Conservation (phyloP, 2,797 vertebrate genomes). For the Melanotaenia boesemani region DNA sequence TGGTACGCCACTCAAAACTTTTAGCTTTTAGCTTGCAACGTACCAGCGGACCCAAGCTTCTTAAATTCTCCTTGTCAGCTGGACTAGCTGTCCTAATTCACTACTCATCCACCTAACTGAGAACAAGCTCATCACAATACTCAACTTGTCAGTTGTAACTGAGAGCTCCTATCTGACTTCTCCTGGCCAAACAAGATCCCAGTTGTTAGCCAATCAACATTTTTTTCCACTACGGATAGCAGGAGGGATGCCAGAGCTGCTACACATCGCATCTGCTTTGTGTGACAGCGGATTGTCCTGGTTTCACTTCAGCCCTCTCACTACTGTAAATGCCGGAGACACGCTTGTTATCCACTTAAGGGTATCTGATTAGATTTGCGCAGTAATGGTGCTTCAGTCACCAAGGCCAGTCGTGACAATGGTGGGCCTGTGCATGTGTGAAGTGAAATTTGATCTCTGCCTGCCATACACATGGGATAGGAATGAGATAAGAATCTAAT, state of each 20-base stretch:
- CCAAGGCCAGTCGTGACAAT: conserved; percentile 69
- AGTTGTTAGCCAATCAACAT: conserved; percentile 78
- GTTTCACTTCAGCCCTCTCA: conserved; percentile 75
- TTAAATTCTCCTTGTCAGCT: conserved; percentile 60
- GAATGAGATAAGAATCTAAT: conserved; percentile 63
- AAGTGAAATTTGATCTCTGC: conserved; percentile 69
- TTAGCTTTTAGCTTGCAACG: conserved; percentile 4
- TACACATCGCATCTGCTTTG: conserved; percentile 71
- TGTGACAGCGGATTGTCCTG: conserved; percentile 75
- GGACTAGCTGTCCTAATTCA: conserved; percentile 52
- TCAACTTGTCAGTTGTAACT: conserved; percentile 71
- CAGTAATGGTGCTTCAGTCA: conserved; percentile 78
- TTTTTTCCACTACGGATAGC: conserved; percentile 61
- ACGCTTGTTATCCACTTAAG: conserved; percentile 82
- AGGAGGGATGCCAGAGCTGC: conserved; percentile 60
- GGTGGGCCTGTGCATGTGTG: conserved; percentile 71
- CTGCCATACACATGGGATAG: conserved; percentile 47
- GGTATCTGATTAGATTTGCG: conserved; percentile 81
- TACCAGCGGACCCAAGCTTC: conserved; percentile 6
- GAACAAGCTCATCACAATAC: conserved; percentile 71
- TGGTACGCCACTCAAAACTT: background rate
- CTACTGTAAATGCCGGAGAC: conserved; percentile 85
- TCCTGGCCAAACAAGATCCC: conserved; percentile 75
- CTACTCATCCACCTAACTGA: conserved; percentile 48
- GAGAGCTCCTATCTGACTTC: conserved; percentile 69